phyloP scores from a whole-genome alignment of 2,888 invertebrate species.

The Lomographa bimaculata region DNA sequence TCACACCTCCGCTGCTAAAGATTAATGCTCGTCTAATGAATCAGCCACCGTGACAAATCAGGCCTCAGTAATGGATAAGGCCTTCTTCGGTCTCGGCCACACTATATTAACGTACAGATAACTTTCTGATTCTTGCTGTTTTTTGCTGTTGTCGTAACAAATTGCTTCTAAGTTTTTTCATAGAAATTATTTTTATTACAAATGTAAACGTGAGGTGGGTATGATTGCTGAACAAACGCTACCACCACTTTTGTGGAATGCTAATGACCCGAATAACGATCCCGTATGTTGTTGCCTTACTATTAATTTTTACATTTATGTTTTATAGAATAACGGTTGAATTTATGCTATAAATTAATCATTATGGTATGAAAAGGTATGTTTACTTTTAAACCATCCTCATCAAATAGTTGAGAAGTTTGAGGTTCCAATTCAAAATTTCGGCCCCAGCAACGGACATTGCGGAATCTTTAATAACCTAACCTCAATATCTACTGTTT shows the following conservation, averaged over 20 bases:
- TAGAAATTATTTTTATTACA: conserved; percentile 15
- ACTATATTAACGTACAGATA: conserved; percentile 60
- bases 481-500: conserved; percentile 9
- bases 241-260: conserved; percentile 37
- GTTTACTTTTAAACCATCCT: conserved; percentile 4
- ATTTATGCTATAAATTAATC: too few relatives aligned
- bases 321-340: conserved; percentile 6
- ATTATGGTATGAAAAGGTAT: not conserved
- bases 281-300: too few relatives aligned
- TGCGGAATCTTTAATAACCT: conserved; percentile 6
- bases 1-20: conserved; percentile 54
- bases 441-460: conserved; percentile 1
- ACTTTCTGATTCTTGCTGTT: conserved; percentile 52
- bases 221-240: conserved; percentile 33
- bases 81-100: conserved; percentile 63
- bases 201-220: conserved; percentile 4
- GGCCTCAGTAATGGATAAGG: conserved; percentile 69
- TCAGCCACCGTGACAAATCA: conserved; percentile 78
- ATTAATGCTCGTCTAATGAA: conserved; percentile 75
- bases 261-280: conserved; percentile 43
- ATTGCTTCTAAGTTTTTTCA: conserved; percentile 12
- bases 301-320: too few relatives aligned
- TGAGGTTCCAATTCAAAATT: not conserved
- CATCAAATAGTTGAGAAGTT: conserved; percentile 1
- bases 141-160: too few relatives aligned